These are phyloP conservation scores for Polyploca ridens DNA, from an alignment of 2,888 invertebrate genomes.

Conservation along the genomic window DNA sequence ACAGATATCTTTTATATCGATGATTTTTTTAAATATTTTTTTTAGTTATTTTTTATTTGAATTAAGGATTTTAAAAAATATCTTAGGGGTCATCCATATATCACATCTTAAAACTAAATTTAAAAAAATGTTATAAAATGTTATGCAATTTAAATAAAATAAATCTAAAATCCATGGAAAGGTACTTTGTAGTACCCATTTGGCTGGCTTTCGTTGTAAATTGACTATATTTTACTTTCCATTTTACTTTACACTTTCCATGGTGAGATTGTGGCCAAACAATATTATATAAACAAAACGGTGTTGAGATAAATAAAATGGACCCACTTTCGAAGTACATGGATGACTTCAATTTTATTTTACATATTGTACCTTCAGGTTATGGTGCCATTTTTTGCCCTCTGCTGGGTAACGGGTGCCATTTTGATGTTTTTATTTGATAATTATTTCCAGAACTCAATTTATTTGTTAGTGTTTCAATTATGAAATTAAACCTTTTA, in stretches of 20 bases:
- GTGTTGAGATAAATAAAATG: neutral
- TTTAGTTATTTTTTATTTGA: neutral
- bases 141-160: too few relatives aligned
- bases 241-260: too few relatives aligned
- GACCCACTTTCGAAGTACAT: neutral
- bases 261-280: too few relatives aligned
- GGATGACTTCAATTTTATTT: conserved; percentile 1
- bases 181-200: too few relatives aligned
- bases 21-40: neutral
- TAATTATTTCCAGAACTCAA: neutral
- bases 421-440: neutral
- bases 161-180: too few relatives aligned
- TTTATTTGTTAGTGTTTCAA: neutral
- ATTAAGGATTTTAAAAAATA: neutral
- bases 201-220: too few relatives aligned
- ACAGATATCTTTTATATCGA: neutral
- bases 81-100: neutral
- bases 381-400: neutral
- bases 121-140: too few relatives aligned
- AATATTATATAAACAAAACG: neutral
- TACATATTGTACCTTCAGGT: neutral
- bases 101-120: neutral
- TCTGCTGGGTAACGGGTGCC: neutral
- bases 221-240: too few relatives aligned
- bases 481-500: too few relatives aligned